Percentiles rank a stretch among this genome's conserved stretches.
These are phyloP conservation scores for Metopolophium dirhodum DNA, from an alignment of 1,140 invertebrate species.

Conservation along the genomic window DNA sequence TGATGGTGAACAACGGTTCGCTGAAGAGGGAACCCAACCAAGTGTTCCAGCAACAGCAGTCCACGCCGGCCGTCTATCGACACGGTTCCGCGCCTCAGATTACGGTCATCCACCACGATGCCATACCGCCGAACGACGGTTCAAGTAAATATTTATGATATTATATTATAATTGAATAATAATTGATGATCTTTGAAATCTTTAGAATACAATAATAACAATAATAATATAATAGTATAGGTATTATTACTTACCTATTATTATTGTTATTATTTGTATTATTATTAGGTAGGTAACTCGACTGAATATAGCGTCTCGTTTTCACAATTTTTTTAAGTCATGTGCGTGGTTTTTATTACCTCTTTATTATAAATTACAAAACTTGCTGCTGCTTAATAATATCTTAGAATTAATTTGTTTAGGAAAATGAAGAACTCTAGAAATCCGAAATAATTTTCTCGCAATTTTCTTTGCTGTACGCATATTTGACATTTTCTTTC, in stretches of 20 bases:
- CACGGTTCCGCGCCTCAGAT: constrained; percentile 76
- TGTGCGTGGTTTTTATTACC: not conserved
- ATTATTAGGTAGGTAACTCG: too few relatives aligned
- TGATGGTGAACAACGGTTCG: not conserved
- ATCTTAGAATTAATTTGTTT: constrained; percentile 6
- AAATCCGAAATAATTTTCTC: not conserved
- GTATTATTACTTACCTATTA: not conserved
- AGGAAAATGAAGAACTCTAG: not conserved
- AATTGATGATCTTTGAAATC: too few relatives aligned
- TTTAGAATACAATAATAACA: not conserved
- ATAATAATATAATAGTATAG: not conserved
- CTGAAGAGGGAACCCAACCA: not conserved
- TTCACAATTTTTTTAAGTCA: not conserved
- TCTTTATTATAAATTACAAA: constrained; percentile 5
- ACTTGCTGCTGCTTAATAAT: not conserved
- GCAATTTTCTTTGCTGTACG: not conserved
- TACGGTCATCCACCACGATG: constrained; percentile 89
- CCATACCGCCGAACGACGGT: constrained; percentile 63
- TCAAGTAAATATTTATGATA: not conserved
- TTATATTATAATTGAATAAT: too few relatives aligned
- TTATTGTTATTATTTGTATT: not conserved
- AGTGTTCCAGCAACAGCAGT: constrained; percentile 44
- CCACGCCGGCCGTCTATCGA: constrained; percentile 62
- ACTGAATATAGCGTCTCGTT: not conserved
- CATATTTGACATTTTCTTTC: not conserved